Conservation (phyloP, 92 coral and sea anemone genomes). For the Siderastrea siderea region DNA sequence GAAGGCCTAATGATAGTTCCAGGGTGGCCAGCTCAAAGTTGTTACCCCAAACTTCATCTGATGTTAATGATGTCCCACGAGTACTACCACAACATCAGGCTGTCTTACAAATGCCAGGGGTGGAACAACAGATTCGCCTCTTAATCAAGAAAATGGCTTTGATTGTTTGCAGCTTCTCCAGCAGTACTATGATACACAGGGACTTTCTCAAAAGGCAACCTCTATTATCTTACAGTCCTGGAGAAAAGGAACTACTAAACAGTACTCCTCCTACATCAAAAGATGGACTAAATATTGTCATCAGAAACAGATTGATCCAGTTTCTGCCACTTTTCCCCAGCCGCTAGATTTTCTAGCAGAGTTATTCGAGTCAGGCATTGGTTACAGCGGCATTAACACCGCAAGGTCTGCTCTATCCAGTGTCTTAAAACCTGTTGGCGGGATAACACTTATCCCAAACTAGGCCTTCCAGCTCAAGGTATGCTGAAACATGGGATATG, state of each 20-base stretch:
- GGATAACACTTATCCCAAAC: conserved; percentile 46
- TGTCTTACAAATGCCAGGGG: conserved; percentile 17
- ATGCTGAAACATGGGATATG: conserved; percentile 54
- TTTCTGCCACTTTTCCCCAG: conserved; percentile 47
- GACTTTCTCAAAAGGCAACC: conserved; percentile 58
- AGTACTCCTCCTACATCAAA: conserved; percentile 55
- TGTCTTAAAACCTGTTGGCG: conserved; percentile 22
- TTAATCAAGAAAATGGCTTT: conserved; percentile 38
- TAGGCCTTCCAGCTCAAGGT: conserved; percentile 46
- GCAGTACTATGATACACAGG: conserved; percentile 44
- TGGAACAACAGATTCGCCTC: conserved; percentile 19
- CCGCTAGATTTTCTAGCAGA: conserved; percentile 54
- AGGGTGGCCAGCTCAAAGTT: conserved; percentile 41
- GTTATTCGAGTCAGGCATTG: conserved; percentile 42
- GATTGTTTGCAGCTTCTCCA: conserved; percentile 58
- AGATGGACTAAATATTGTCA: conserved; percentile 44
- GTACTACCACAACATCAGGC: background rate
- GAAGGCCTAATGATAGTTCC: conserved; percentile 47
- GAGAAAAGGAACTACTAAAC: conserved; percentile 66
- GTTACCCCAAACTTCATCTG: background rate
- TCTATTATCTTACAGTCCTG: conserved; percentile 54
- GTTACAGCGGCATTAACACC: conserved; percentile 58
- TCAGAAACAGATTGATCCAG: conserved; percentile 37
- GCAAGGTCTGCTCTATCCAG: conserved; percentile 39
- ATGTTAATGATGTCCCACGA: conserved; percentile 1